Evolutionary conservation across 2,113 vertebrate genomes (phyloP), one percentile per base, ranked within the genome.

Genomic region (Nibea coibor): DNA sequence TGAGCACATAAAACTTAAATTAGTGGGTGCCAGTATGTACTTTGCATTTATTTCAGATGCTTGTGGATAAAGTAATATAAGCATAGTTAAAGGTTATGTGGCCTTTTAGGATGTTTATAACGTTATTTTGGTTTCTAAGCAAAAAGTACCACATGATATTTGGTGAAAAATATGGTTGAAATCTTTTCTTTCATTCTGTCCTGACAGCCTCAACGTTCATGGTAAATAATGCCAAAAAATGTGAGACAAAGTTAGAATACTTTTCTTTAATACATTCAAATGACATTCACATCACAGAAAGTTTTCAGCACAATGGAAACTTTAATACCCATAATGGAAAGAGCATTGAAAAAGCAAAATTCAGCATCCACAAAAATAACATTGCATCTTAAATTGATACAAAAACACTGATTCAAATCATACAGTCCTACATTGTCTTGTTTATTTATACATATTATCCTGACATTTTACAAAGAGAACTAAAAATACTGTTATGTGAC

Each of bases 251-350:
- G 31, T 39, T 22, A 63, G 0, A 65, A 48, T 31, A 47, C 2
- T 8, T 31, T 47, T 47, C 10, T 83, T 72, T 64, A 75, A 56
- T 78, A 58, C n/a, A 79, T 53, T 68, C 5, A 72, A 48, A 61
- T 42, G 5, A 12, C 53, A 54, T 45, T 35, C 26, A 69, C 39
- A 71, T 59, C 7, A 51, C 8, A 10, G n/a, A 50, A 82, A 47
- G 50, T 56, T 17, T 45, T 20, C 4, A 26, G 28, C 48, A 42
- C 45, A 68, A 81, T 0, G 3, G 56, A 61, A 72, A 54, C 17
- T 61, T 70, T 10, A 39, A 66, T 22, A 48, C 16, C 3, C 20
- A 63, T 3, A 78, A 24, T 47, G 10, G 0, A 12, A 81, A 61
- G 8, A 35, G 15, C 53, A 67, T 20, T 6, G 31, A 2, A 64